Evolutionary conservation across 2,113 vertebrate genomes (phyloP).

Genomic region (Neotoma lepida): DNA sequence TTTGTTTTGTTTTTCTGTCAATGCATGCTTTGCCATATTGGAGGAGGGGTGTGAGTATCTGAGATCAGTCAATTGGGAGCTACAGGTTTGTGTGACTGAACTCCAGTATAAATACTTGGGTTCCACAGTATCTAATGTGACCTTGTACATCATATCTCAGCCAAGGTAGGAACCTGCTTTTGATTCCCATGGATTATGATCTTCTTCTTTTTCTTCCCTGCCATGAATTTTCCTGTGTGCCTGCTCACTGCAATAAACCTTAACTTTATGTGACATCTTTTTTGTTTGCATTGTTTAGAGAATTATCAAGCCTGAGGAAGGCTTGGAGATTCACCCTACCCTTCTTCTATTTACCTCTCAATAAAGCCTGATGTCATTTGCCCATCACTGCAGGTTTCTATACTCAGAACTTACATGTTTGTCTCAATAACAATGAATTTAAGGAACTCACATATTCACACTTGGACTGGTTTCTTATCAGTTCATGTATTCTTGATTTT

Average conservation of each 20-base stretch:
- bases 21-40: not conserved
- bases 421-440: not conserved
- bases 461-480: not conserved
- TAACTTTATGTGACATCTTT: not conserved
- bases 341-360: not conserved
- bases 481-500: constrained; percentile 39
- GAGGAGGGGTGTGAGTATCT: not conserved
- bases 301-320: not conserved
- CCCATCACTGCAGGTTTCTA: not conserved
- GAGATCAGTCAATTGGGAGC: not conserved
- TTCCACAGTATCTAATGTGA: not conserved
- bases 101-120: not conserved
- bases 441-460: not conserved
- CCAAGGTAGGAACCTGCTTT: fast-evolving
- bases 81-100: not conserved
- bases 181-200: not conserved
- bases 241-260: not conserved
- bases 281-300: not conserved
- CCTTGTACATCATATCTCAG: too few relatives aligned
- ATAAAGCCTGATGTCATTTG: not conserved
- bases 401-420: not conserved
- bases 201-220: not conserved
- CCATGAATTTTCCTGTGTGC: not conserved
- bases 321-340: not conserved
- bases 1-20: not conserved